Evolutionary conservation across 2,797 vertebrate genomes (phyloP), one percentile per base, ranked within the genome.

Genomic region (Malacoraja senta): DNA sequence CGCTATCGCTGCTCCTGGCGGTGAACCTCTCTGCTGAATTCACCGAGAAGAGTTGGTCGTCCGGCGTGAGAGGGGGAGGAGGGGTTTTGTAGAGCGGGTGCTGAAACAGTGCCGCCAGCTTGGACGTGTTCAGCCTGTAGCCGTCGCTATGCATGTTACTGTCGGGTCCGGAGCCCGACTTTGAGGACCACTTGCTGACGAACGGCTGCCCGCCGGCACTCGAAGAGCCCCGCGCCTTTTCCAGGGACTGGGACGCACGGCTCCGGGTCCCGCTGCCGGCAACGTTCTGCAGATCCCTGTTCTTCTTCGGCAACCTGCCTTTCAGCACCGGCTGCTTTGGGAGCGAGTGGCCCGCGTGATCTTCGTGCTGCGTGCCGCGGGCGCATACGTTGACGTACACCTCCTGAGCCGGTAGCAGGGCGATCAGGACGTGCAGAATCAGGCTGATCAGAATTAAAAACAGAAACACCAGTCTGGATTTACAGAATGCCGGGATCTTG

Each of bases 11-110:
- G 93, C 94, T 94, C 93, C 13, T 95, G 83, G 95, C 94, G 1
- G 95, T 94, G 94, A 95, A 95, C 94, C 95, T 95, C 94, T 95
- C 95, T 96, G 95, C 72, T 65, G 96, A 94, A 93, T 97, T 97
- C 91, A 97, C 93, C 0, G 93, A 95, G 93, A 98, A 96, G 93
- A 98, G 96, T 94, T 96, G 95, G 95, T 98, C 97, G 0, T 96
- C 96, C 44, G 97, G 96, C 0, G 94, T 94, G 86, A 96, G 80
- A 1, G 94, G 79, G 0, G 95, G 95, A 15, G 84, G 10, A 0
- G 95, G 95, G 79, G 95, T 78, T 61, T 96, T 96, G 95, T 97
- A 97, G 6, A 98, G 96, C 0, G 96, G 96, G 93, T 98, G 97
- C 77, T 96, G 35, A 65, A 97, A 98, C 79, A 98, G 96, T 0